Evolutionary conservation across 2,888 invertebrate genomes (phyloP), one percentile per base, ranked within the genome.

Genomic region (Hipparchia sbordonii): DNA sequence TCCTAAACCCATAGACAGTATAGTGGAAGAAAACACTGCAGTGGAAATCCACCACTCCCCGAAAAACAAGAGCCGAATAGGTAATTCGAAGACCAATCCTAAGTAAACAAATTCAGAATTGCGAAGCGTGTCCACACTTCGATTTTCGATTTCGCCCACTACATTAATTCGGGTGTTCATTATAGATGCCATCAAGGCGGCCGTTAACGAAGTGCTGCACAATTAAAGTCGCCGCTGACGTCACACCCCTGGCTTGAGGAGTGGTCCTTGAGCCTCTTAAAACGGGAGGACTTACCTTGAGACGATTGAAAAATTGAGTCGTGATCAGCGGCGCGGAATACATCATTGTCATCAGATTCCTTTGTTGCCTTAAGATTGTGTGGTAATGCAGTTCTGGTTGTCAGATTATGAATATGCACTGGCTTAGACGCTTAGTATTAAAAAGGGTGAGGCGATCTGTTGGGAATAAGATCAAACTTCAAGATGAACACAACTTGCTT

Each of bases 131-230:
- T 87, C 86, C 88, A 86, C 89, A 87, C 89, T 92, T 90, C 89
- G 90, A 89, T 91, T 87, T 90, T 90, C 91, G 88, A 92, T 92
- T 90, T 89, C 87, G 76, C 89, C 92, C 92, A 93, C 93, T 93
- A 93, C 93, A 93, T 93, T 93, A 93, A 93, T 89, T 93, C 93
- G 87, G 84, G 89, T 87, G 92, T 93, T 93, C 93, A 93, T 93
- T 93, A 93, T 93, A 93, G 93, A 93, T 93, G 93, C 93, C 91
- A 93, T 93, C 92, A 93, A 90, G 88, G 87, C 89, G 87, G 79
- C 88, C 87, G 91, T 90, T 93, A 93, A 93, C 93, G 93, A 93
- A 93, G 93, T 93, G 93, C 90, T 91, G 87, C 83, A 89, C 93
- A 93, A 93, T 93, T 93, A 93, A 90, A 92, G 91, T 90, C 90